Base-by-base conservation (phyloP, 64 coral and sea anemone genomes). In the Dendronephthya gigantea region DNA sequence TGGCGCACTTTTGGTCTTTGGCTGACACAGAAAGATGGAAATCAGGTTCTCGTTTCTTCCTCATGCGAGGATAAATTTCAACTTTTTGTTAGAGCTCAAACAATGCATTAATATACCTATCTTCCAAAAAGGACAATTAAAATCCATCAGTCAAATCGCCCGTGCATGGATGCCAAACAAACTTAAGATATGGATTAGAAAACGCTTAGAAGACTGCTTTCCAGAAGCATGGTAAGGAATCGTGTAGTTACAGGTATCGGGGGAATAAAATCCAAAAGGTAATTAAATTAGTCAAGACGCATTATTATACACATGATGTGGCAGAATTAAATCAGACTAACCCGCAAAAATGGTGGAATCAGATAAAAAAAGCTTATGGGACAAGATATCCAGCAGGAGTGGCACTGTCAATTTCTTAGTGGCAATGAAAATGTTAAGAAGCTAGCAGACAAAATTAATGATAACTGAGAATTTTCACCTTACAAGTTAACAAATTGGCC, bases 61-160 rank as follows among this genome's bases (percentile, higher is more conserved):
- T 89, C 82, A 23, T 89, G 88, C 17, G 49, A 69, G 32, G 81
- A 83, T 56, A 89, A 89, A 84, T 89, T 83, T 40, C 17, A 87
- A 56, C 52, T 68, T 6, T 87, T 87, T 55, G 83, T 83, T 15
- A 45, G 76, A 65, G 35, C 16, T 91, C 4, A 48, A 83, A 41
- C 17, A 35, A 32, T 84, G 49, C 25, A 82, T 90, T 45, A 58
- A n/a, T n/a, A 92, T 31, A 82, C 55, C 1, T 89, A 39, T 31
- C 70, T 92, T 17, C 87, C 87, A 36, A 22, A 81, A 19, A 92
- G 69, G 84, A 40, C 40, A 9, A 28, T 74, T 7, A 47, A 40
- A 27, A 50, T 86, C 33, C 87, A 86, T 39, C 59, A 15, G 40
- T 89, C 87, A 22, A 87, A 89, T 15, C 72, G 58, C 4, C 84